Base-by-base conservation (phyloP, 2,797 vertebrate genomes). In the Lepidocolaptes lacrymiger region DNA sequence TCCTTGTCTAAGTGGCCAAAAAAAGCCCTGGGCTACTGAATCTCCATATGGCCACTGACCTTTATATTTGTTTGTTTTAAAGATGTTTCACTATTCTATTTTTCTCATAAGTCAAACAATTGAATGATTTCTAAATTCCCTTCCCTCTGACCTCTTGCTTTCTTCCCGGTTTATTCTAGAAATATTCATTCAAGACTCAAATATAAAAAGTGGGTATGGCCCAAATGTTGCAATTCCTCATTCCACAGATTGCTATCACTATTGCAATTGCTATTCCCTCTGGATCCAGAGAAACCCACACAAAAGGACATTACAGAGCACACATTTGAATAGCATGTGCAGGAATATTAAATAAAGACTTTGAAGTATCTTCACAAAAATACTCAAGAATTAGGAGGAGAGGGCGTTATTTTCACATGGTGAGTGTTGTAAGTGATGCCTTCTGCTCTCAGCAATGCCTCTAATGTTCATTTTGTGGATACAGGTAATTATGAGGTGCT, bases 201-300 rank as follows among this genome's bases (percentile, higher is more conserved):
- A 77, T 73, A 71, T 43, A 72, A 73, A 56, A 68, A 64, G 64
- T 14, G 82, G 85, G 73, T 59, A 92, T 84, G 81, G n/a, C 79
- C 85, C 82, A 78, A 83, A 78, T 91, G 87, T 95, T 96, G 91
- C 95, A 95, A 92, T 89, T 94, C 89, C 77, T 91, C 87, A 94
- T 97, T 94, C 93, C 93, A 93, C 72, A 95, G 82, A 95, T 85
- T n/a, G 48, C 46, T 92, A 95, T 94, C 92, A 20, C 64, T 84
- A 83, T 69, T 87, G 88, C 82, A 94, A 78, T 49, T 72, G 68
- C 89, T 83, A 62, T 87, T 91, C 75, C 91, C 89, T 55, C 78
- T 91, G 69, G 68, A 83, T 88, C 55, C 8, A 2, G 37, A 83
- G 79, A 94, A 96, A 89, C 73, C 62, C 91, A 54, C 79, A 78